Base-by-base conservation (phyloP, 2,113 vertebrate genomes). In the Carollia perspicillata region DNA sequence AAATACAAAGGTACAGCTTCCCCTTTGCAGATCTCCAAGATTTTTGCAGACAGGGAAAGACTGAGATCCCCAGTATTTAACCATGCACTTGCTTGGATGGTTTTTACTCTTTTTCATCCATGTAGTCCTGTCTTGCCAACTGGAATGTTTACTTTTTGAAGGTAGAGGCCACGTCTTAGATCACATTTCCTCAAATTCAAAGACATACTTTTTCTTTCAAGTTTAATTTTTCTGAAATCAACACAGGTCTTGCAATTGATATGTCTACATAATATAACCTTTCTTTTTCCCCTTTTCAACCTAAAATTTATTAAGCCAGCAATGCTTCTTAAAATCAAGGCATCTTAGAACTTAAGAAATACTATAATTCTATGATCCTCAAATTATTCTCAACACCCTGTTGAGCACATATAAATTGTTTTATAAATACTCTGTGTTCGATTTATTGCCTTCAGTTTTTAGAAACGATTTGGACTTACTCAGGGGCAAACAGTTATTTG, bases 341-440 rank as follows among this genome's bases (percentile, higher is more conserved):
- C 35, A 90, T 84, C 63, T 89, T 74, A 78, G 74, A 72, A 77
- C 84, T 77, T 87, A 92, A 89, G 83, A 60, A 80, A 42, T 75
- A 40, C 10, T 87, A 17, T 87, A 47, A 30, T 69, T 95, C 8
- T 58, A 0, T 78, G 28, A 30, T 78, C 13, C 10, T 37, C 49
- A 49, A 44, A 78, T 87, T 53, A 10, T 17, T 78, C n/a, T 74
- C 40, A 63, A 71, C 20, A 87, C 42, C 42, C 71, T 68, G 6
- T 37, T 47, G 18, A 68, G 8, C 3, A 35, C 35, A n/a, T n/a
- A 22, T 8, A 18, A 35, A 77, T 9, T 40, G 26, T 47, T 44
- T 26, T 10, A 83, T 72, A 78, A 94, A 55, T 35, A 55, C 0
- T 30, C 8, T 0, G 1, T 65, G 7, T 1, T 40, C 71, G 23